These are phyloP conservation scores for Phenganax marumi DNA, from an alignment of 92 coral and sea anemone species.

Conservation along the genomic window DNA sequence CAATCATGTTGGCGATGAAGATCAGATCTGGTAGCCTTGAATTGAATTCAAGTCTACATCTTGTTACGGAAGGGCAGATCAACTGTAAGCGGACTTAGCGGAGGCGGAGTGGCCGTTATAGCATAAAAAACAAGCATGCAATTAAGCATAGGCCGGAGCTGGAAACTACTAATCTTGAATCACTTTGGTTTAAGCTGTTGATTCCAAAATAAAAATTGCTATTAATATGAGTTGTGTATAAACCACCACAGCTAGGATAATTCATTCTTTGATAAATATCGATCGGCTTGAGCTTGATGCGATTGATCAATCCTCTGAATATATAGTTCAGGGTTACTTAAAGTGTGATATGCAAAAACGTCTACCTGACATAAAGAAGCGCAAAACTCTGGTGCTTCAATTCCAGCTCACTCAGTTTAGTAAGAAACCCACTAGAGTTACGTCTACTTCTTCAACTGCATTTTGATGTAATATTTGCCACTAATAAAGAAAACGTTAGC, in stretches of 20 bases:
- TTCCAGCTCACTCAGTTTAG: neutral
- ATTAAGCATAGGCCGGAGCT: slow-evolving; percentile 24
- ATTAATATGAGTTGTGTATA: slow-evolving; percentile 28
- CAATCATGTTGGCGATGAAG: neutral
- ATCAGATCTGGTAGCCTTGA: neutral
- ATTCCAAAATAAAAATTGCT: slow-evolving; percentile 45
- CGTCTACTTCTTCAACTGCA: neutral
- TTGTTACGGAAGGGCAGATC: slow-evolving; percentile 43
- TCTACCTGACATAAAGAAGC: slow-evolving; percentile 17
- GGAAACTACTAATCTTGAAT: slow-evolving; percentile 35
- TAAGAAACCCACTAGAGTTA: slow-evolving; percentile 1
- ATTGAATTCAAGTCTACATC: slow-evolving; percentile 37
- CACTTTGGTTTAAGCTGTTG: slow-evolving; percentile 39
- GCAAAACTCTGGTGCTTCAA: neutral
- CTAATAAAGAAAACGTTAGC: slow-evolving; percentile 36
- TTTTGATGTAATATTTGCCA: neutral
- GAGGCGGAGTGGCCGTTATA: slow-evolving; percentile 54
- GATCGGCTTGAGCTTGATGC: slow-evolving; percentile 17
- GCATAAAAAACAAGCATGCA: no score
- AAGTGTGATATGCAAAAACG: slow-evolving; percentile 19
- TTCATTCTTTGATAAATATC: slow-evolving; percentile 26
- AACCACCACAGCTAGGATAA: slow-evolving; percentile 42
- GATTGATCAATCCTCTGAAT: slow-evolving; percentile 23
- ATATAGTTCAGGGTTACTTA: slow-evolving; percentile 34
- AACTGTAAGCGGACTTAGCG: slow-evolving; percentile 33